Evolutionary conservation across 2,888 invertebrate genomes (phyloP).

Genomic region (Eurytoma californica): DNA sequence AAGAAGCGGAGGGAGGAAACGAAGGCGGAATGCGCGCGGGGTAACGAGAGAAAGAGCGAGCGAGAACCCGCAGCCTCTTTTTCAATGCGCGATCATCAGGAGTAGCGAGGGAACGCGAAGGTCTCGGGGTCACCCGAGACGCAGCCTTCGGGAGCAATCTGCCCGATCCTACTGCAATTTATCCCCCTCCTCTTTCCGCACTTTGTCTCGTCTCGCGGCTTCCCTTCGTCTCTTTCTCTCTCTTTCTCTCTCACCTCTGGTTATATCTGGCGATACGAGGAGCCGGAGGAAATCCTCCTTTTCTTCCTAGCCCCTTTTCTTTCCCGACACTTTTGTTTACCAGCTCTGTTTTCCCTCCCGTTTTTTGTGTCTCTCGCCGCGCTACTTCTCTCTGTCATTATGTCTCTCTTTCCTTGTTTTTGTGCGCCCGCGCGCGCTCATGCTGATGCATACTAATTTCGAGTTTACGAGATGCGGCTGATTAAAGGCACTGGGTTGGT

Average conservation of each 20-base stretch:
- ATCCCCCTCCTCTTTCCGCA: conserved; percentile 12
- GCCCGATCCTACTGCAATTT: conserved; percentile 39
- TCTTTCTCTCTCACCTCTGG: not conserved
- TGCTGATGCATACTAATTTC: conserved; percentile 9
- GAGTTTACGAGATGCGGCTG: not conserved
- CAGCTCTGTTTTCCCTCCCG: not conserved
- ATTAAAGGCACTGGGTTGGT: not conserved
- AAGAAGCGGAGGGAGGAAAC: not conserved
- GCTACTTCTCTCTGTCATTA: not conserved
- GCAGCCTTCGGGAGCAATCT: conserved; percentile 43
- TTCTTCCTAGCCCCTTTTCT: not conserved
- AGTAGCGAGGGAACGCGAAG: conserved; percentile 40
- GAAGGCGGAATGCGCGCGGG: not conserved
- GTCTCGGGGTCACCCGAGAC: conserved; percentile 50
- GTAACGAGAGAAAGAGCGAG: conserved; percentile 11
- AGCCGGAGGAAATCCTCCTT: not conserved
- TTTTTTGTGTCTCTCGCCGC: not conserved
- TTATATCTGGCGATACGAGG: not conserved
- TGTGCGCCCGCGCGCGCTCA: not conserved
- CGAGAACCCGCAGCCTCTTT: conserved; percentile 18
- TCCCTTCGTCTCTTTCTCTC: not conserved
- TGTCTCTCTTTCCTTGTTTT: not conserved
- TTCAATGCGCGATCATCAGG: conserved; percentile 16
- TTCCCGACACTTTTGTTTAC: conserved; percentile 10
- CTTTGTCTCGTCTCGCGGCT: not conserved